phyloP scores from a whole-genome alignment of 2,888 invertebrate species.

The Xestia sexstrigata region DNA sequence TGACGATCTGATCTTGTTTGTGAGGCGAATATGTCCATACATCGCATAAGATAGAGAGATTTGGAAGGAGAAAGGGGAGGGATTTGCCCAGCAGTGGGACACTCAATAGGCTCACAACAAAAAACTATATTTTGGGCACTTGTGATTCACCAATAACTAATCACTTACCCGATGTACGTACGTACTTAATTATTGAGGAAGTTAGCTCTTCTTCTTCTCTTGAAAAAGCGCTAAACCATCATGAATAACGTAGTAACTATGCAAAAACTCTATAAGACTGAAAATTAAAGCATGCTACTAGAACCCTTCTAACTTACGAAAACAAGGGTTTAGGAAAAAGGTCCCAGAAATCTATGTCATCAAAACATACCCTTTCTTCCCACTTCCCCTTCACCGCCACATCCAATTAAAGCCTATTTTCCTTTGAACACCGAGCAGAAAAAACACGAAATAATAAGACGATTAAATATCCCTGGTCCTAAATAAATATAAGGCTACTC shows the following conservation, averaged over 20 bases:
- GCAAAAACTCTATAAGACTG: not conserved
- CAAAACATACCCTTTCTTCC: conserved; percentile 42
- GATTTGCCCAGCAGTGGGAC: not conserved
- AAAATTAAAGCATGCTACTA: not conserved
- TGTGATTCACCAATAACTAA: not conserved
- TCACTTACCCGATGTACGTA: not conserved
- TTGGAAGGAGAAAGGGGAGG: not conserved
- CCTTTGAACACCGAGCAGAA: conserved; percentile 26
- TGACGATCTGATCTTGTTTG: too few relatives aligned
- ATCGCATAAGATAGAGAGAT: not conserved
- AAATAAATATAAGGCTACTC: conserved; percentile 65
- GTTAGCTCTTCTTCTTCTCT: not conserved
- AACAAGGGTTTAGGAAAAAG: conserved; percentile 37
- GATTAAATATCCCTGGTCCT: conserved; percentile 66
- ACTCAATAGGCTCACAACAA: not conserved
- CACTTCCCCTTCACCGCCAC: conserved; percentile 5
- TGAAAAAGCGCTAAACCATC: not conserved
- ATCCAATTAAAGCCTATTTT: conserved; percentile 49
- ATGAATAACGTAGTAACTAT: not conserved
- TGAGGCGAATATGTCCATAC: too few relatives aligned
- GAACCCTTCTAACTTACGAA: conserved; percentile 2
- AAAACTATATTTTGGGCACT: not conserved
- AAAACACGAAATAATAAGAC: conserved; percentile 62
- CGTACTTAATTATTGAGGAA: not conserved
- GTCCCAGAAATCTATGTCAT: conserved; percentile 42